A percentile compares a stretch with the other conserved stretches of the same genome.
Evolutionary conservation across 2,113 vertebrate species (phyloP).

Genomic region (Ctenodactylus gundi): DNA sequence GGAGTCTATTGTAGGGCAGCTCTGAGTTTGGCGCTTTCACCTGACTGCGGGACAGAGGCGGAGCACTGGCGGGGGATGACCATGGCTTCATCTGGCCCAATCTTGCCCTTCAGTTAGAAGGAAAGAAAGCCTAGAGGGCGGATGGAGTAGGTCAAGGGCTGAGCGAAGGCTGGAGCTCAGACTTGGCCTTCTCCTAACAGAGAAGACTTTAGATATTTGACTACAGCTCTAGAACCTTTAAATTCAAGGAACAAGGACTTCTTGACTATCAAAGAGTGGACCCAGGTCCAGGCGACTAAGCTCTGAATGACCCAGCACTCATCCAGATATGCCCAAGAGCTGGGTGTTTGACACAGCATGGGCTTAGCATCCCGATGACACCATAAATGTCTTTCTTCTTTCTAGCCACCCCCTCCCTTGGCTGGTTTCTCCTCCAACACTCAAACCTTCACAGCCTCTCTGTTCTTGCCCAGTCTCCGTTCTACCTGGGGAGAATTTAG

Average conservation of each 20-base stretch:
- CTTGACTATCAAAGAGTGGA: not conserved
- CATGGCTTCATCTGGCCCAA: not conserved
- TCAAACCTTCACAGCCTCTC: not conserved
- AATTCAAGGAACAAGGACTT: not conserved
- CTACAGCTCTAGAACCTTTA: not conserved
- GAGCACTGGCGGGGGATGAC: no score
- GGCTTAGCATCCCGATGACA: not conserved
- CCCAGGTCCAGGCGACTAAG: not conserved
- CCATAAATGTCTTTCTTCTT: not conserved
- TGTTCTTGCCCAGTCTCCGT: not conserved
- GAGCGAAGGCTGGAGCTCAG: not conserved
- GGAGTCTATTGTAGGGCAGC: accelerated
- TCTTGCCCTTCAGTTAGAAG: not conserved
- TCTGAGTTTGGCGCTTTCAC: not conserved
- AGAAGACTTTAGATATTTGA: not conserved
- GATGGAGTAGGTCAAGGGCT: not conserved
- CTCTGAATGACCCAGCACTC: not conserved
- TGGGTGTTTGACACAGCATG: not conserved
- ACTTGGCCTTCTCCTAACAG: not conserved
- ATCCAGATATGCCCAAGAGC: not conserved
- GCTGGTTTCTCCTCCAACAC: not conserved
- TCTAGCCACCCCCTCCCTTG: not conserved
- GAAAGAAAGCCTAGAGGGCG: not conserved
- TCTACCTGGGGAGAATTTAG: not conserved
- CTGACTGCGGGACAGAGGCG: not conserved